Evolutionary conservation across 2,888 invertebrate genomes (phyloP).

Genomic region (Leptodirus hochenwartii): DNA sequence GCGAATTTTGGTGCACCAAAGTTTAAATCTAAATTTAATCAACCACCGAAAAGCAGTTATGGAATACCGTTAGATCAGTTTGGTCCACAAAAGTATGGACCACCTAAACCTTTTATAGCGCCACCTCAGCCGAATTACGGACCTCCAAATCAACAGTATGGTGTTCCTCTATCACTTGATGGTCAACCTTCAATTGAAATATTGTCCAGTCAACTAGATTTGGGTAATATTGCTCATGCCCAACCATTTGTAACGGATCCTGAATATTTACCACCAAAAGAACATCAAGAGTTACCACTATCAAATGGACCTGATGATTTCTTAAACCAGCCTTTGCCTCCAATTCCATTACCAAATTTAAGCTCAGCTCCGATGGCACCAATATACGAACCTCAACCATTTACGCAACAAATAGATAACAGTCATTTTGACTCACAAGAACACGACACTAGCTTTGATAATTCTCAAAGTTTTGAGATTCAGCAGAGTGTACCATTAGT

Average conservation of each 20-base stretch:
- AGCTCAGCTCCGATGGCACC: slow-evolving; percentile 29
- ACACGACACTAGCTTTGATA: slow-evolving; percentile 6
- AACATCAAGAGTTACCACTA: slow-evolving; percentile 17
- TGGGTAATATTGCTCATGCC: slow-evolving; percentile 4
- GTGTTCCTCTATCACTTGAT: neutral
- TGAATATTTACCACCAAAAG: slow-evolving; percentile 16
- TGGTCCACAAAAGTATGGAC: slow-evolving; percentile 5
- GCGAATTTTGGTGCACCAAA: too few relatives aligned
- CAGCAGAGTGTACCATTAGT: slow-evolving; percentile 46
- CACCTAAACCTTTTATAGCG: too few relatives aligned
- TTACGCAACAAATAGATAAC: slow-evolving; percentile 16
- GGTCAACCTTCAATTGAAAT: neutral
- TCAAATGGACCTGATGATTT: slow-evolving; percentile 13
- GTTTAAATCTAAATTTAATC: slow-evolving; percentile 9
- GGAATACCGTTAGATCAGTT: slow-evolving; percentile 9
- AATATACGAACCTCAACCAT: slow-evolving; percentile 41
- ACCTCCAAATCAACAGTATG: slow-evolving; percentile 1
- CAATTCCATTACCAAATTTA: slow-evolving; percentile 43
- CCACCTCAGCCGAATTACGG: slow-evolving; percentile 1
- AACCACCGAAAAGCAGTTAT: slow-evolving; percentile 8
- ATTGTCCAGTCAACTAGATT: too few relatives aligned
- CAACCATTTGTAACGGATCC: slow-evolving; percentile 9
- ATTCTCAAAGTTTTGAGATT: slow-evolving; percentile 30
- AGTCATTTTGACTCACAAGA: slow-evolving; percentile 6
- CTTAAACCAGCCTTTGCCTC: slow-evolving; percentile 9